A percentile compares a stretch with the other conserved stretches of the same genome.
Evolutionary conservation across 2,113 vertebrate genomes (phyloP).

Genomic region (Podiceps cristatus): DNA sequence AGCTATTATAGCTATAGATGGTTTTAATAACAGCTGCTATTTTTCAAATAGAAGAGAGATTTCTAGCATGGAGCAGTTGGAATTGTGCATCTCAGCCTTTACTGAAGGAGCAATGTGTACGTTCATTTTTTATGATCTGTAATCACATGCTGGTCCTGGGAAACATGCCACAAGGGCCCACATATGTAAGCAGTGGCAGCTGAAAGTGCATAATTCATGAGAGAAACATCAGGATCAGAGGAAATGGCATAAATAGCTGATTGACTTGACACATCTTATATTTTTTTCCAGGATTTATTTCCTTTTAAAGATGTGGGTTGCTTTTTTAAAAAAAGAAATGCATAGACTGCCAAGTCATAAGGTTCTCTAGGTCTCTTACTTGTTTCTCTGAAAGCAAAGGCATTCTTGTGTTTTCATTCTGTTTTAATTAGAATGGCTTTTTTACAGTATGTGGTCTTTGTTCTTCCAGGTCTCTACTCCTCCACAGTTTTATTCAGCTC

Average conservation of each 20-base stretch:
- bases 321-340: constrained; percentile 29
- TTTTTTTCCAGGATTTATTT: constrained; percentile 54
- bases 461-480: constrained; percentile 39
- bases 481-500: constrained; percentile 39
- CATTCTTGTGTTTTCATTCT: constrained; percentile 55
- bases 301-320: constrained; percentile 44
- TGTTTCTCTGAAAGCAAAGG: constrained; percentile 48
- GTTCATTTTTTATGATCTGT: constrained; percentile 56
- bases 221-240: constrained; percentile 59
- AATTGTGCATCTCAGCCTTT: constrained; percentile 2
- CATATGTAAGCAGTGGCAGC: constrained; percentile 60
- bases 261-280: constrained; percentile 52
- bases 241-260: constrained; percentile 65
- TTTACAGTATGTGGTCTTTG: constrained; percentile 61
- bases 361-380: background rate
- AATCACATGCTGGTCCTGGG: constrained; percentile 61
- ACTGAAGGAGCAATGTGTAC: constrained; percentile 31
- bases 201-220: constrained; percentile 73
- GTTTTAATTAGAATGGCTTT: constrained; percentile 64
- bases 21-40: constrained; percentile 22
- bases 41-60: constrained; percentile 9
- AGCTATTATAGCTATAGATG: background rate
- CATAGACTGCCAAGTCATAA: constrained; percentile 49
- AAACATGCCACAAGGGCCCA: constrained; percentile 54
- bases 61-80: background rate